Percentiles rank a stretch among this genome's conserved stretches.
These are phyloP conservation scores for Tachysurus vachellii DNA, from an alignment of 2,113 vertebrate species.

Conservation along the genomic window DNA sequence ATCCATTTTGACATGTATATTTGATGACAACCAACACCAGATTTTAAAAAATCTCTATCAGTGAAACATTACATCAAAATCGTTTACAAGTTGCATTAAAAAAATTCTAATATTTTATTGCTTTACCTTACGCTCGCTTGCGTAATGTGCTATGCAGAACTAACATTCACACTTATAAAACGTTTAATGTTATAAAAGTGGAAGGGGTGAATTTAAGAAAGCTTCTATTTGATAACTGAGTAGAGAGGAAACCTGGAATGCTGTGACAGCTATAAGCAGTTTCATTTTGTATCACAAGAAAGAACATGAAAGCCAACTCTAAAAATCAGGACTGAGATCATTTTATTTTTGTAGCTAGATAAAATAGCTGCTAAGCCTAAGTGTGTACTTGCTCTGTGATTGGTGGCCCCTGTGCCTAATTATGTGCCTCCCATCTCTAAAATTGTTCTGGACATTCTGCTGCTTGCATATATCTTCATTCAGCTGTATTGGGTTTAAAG, in stretches of 20 bases:
- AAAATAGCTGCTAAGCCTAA: neutral
- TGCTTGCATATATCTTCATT: neutral
- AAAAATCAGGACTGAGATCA: neutral
- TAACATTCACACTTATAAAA: neutral
- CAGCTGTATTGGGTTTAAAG: neutral
- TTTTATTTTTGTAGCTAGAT: neutral
- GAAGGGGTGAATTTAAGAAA: too few relatives aligned
- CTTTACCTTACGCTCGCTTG: neutral
- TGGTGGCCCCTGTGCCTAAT: neutral
- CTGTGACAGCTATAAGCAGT: neutral
- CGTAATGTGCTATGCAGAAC: neutral
- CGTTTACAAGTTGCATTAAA: too few relatives aligned
- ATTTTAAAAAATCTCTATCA: neutral
- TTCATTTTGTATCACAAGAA: neutral
- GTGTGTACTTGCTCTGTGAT: neutral
- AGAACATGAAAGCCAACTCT: neutral
- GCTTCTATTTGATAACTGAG: neutral
- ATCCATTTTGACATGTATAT: neutral
- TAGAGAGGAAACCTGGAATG: neutral
- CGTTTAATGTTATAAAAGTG: neutral
- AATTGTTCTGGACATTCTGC: neutral
- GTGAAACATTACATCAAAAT: neutral
- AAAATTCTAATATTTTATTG: neutral
- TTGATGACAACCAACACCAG: neutral
- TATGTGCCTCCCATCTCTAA: neutral